Percentiles rank a stretch among this genome's conserved stretches.
Conservation (phyloP, 23 tunicate genomes). For the Trididemnum nubilum region DNA sequence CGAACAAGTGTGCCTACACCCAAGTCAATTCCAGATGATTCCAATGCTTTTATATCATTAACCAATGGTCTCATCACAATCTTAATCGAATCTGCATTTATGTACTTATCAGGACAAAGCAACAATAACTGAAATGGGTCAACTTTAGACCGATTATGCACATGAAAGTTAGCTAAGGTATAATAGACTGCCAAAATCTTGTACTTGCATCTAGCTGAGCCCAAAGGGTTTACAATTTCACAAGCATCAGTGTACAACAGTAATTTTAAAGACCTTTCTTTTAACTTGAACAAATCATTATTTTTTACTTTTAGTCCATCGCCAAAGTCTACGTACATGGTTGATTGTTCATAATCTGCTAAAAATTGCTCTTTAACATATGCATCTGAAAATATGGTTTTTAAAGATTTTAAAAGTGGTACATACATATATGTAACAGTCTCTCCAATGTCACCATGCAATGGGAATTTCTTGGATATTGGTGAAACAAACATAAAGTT, state of each 20-base stretch:
- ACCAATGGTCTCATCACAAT: constrained; percentile 28
- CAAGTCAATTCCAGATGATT: constrained; percentile 43
- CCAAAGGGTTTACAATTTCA: constrained; percentile 46
- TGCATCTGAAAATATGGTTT: constrained; percentile 8
- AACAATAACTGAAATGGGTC: constrained; percentile 38
- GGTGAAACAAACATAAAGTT: background rate
- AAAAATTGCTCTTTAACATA: constrained; percentile 36
- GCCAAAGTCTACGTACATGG: background rate
- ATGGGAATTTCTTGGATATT: background rate
- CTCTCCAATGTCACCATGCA: background rate
- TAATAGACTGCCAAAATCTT: constrained; percentile 40
- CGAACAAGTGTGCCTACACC: constrained; percentile 15
- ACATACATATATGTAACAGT: constrained; percentile 16
- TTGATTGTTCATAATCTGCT: background rate
- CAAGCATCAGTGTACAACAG: background rate
- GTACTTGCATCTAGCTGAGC: constrained; percentile 33
- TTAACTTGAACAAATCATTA: background rate
- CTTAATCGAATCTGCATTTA: background rate
- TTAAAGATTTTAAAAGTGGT: constrained; percentile 30
- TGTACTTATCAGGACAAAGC: constrained; percentile 29
- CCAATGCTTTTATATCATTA: constrained; percentile 33
- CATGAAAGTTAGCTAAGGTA: constrained; percentile 31
- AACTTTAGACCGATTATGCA: constrained; percentile 28
- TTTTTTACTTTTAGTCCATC: background rate
- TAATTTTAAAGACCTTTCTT: background rate